These are phyloP conservation scores for Chunga burmeisteri DNA, from an alignment of 2,113 vertebrate species.

Conservation along the genomic window DNA sequence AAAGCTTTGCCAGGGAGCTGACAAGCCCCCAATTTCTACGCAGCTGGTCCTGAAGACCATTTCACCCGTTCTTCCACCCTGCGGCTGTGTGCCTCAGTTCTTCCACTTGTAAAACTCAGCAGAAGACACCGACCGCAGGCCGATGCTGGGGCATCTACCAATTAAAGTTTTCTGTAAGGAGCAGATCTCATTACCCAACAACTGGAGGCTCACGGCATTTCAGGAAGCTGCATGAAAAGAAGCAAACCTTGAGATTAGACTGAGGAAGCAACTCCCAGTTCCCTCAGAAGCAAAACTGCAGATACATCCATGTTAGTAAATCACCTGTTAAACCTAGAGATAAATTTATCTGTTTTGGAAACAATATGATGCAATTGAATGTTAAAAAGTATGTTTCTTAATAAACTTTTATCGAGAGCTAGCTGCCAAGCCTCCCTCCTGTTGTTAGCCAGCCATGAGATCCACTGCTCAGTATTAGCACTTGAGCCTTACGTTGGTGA, in stretches of 20 bases:
- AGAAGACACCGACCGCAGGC: neutral
- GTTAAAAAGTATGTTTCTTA: neutral
- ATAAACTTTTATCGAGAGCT: neutral
- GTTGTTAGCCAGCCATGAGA: neutral
- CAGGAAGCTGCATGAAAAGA: neutral
- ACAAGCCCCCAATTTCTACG: neutral
- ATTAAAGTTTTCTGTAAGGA: neutral
- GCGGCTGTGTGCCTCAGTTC: neutral
- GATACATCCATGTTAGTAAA: neutral
- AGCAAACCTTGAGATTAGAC: neutral
- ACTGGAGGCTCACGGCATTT: neutral
- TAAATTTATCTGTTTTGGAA: neutral
- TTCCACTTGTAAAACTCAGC: neutral
- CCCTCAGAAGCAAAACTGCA: neutral
- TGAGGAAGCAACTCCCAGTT: neutral
- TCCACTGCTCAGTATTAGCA: neutral
- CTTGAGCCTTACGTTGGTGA: neutral
- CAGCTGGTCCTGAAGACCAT: neutral
- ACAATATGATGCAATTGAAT: neutral
- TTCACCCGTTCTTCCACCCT: neutral
- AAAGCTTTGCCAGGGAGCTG: neutral
- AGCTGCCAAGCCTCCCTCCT: neutral
- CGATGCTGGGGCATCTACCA: neutral
- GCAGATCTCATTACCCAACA: neutral
- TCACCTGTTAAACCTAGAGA: neutral